Conservation (phyloP, 2,888 invertebrate genomes). For the Trissolcus brochymenae region DNA sequence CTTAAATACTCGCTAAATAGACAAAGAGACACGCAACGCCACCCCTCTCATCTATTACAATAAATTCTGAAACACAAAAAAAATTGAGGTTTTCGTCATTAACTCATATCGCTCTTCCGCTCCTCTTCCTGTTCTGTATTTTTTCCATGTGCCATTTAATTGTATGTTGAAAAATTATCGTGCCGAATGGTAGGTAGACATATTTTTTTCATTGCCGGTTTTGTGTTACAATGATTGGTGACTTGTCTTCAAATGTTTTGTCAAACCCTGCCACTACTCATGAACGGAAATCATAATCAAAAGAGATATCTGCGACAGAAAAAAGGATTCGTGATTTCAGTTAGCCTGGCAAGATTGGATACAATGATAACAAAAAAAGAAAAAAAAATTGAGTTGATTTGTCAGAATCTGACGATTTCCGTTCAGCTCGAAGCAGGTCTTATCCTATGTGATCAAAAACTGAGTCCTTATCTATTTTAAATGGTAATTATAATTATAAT, state of each 20-base stretch:
- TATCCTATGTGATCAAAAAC: conserved; percentile 69
- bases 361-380: not conserved
- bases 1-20: conserved; percentile 43
- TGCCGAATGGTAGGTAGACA: conserved; percentile 34
- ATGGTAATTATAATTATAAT: conserved; percentile 55
- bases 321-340: not conserved
- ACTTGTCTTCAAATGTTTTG: conserved; percentile 69
- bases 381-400: not conserved
- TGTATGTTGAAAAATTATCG: conserved; percentile 7
- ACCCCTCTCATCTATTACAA: conserved; percentile 5
- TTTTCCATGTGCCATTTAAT: not conserved
- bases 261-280: conserved; percentile 65
- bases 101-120: conserved; percentile 30
- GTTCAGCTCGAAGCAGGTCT: conserved; percentile 65
- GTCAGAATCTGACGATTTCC: conserved; percentile 46
- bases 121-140: conserved; percentile 11
- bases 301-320: not conserved
- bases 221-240: conserved; percentile 70
- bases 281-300: conserved; percentile 56
- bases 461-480: conserved; percentile 71
- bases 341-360: not conserved
- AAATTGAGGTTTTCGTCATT: conserved; percentile 18
- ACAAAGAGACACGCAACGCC: conserved; percentile 48
- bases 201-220: conserved; percentile 52
- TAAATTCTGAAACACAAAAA: conserved; percentile 13